Percentiles rank a stretch among this genome's conserved stretches.
phyloP scores from a whole-genome alignment of 1,140 invertebrate species.

The Drosophila ogumai region DNA sequence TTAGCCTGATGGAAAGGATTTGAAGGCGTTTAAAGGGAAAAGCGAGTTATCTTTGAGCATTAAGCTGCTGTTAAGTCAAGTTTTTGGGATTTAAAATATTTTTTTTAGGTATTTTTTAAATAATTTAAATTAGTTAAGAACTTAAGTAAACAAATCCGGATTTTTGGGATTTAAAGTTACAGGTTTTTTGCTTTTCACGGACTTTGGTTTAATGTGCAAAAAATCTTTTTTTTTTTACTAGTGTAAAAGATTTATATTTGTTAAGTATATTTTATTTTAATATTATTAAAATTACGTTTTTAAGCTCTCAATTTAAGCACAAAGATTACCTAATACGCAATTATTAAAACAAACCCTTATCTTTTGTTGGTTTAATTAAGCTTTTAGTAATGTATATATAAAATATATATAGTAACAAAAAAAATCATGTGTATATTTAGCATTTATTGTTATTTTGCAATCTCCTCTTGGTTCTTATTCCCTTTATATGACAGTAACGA shows the following conservation, averaged over 20 bases:
- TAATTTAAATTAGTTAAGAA: not conserved
- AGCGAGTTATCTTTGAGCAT: not conserved
- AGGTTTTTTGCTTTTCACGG: not conserved
- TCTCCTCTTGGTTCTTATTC: not conserved
- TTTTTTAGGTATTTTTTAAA: not conserved
- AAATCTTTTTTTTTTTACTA: not conserved
- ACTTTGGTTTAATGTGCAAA: not conserved
- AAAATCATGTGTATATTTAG: not conserved
- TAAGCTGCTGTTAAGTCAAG: not conserved
- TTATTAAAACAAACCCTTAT: not conserved
- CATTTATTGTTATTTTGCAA: not conserved
- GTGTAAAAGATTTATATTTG: too few species aligned
- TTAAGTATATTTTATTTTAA: too few species aligned
- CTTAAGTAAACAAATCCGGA: not conserved
- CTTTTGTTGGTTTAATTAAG: not conserved
- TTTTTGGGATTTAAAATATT: not conserved
- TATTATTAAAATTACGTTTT: not conserved
- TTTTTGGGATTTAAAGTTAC: not conserved
- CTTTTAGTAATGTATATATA: too few species aligned
- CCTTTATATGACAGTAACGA: constrained; percentile 16
- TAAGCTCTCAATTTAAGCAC: too few species aligned
- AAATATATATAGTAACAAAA: not conserved
- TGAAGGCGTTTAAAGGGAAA: not conserved
- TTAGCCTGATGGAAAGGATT: constrained; percentile 31
- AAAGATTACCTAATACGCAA: not conserved